Evolutionary conservation across 2,797 vertebrate genomes (phyloP).

Genomic region (Pantherophis vulpinus): DNA sequence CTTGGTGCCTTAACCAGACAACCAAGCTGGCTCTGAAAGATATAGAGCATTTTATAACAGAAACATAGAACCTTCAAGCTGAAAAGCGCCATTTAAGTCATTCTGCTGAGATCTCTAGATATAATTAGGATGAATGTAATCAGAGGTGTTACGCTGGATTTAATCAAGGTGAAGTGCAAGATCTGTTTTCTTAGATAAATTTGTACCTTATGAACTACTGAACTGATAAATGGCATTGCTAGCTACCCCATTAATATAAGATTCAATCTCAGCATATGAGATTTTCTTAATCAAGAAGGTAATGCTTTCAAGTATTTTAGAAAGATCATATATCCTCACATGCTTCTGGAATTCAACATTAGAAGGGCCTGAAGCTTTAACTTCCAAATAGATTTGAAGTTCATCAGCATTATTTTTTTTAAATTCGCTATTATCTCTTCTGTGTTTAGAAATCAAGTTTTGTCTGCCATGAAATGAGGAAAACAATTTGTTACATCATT

Average conservation of each 20-base stretch:
- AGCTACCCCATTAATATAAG: neutral
- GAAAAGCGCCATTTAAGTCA: neutral
- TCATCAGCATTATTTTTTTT: neutral
- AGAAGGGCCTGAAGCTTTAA: neutral
- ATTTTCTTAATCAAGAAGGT: neutral
- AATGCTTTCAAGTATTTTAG: neutral
- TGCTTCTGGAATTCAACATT: neutral
- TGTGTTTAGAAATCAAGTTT: constrained; percentile 4
- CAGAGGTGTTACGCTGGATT: neutral
- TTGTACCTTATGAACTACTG: neutral
- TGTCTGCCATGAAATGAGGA: neutral
- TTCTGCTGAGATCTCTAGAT: neutral
- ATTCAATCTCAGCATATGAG: neutral
- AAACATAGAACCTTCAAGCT: neutral
- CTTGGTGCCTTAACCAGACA: neutral
- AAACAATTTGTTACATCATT: neutral
- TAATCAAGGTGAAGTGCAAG: neutral
- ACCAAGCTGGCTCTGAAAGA: neutral
- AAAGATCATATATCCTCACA: neutral
- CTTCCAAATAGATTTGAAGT: neutral
- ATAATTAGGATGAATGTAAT: neutral
- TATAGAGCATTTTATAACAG: neutral
- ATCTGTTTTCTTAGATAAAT: neutral
- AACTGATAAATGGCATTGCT: neutral
- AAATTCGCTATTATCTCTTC: neutral